Evolutionary conservation across 2,797 vertebrate genomes (phyloP).

Genomic region (Meda fulgida): DNA sequence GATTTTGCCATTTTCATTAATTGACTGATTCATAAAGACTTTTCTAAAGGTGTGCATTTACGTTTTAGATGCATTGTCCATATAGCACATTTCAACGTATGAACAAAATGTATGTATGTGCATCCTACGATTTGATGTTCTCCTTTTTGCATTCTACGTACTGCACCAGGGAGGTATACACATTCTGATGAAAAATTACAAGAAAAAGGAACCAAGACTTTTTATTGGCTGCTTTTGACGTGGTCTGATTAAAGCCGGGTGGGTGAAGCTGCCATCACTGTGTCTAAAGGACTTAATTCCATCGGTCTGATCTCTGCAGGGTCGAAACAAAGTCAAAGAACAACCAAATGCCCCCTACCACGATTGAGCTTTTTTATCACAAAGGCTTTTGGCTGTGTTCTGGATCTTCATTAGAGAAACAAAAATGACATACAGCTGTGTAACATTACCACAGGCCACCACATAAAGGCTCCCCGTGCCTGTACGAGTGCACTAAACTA

Average conservation of each 20-base stretch:
- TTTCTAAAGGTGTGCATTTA: background rate
- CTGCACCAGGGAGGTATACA: background rate
- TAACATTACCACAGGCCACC: conserved; percentile 52
- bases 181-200: background rate
- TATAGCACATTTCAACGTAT: too few relatives aligned
- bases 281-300: conserved; percentile 59
- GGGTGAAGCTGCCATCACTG: conserved; percentile 56
- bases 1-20: background rate
- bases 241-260: conserved; percentile 58
- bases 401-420: conserved; percentile 27
- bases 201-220: conserved; percentile 39
- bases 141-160: background rate
- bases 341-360: conserved; percentile 10
- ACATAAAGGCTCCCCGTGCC: conserved; percentile 43
- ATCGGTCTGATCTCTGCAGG: conserved; percentile 54
- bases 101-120: background rate
- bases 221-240: conserved; percentile 60
- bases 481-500: conserved; percentile 48
- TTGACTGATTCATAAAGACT: background rate
- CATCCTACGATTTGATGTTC: background rate
- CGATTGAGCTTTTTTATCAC: conserved; percentile 45
- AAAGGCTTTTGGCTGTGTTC: conserved; percentile 41
- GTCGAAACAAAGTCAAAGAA: conserved; percentile 44
- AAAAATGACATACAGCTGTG: conserved; percentile 54
- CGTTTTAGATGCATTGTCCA: background rate